These are phyloP conservation scores for Dinoponera quadriceps DNA, from an alignment of 1,140 invertebrate genomes.

Conservation along the genomic window DNA sequence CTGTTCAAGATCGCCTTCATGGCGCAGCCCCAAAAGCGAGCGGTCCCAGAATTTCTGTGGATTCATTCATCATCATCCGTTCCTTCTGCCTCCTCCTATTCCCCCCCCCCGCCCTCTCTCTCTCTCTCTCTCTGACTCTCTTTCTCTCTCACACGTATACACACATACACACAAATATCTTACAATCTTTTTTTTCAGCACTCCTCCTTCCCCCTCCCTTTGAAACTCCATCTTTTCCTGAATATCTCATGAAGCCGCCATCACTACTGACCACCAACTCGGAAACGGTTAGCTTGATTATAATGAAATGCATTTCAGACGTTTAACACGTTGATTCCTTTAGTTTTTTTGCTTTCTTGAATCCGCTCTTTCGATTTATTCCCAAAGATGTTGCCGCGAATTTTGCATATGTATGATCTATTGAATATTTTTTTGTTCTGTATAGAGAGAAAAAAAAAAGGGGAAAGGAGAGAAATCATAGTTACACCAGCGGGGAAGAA, in stretches of 20 bases:
- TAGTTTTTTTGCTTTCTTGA: not conserved
- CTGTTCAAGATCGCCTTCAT: constrained; percentile 68
- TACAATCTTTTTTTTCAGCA: constrained; percentile 68
- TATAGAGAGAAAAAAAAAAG: not conserved
- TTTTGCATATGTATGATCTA: not conserved
- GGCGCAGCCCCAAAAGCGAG: constrained; percentile 77
- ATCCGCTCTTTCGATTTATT: not conserved
- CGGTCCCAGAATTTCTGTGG: constrained; percentile 78
- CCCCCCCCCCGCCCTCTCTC: constrained; percentile 51
- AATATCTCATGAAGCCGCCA: constrained; percentile 79
- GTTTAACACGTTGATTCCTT: constrained; percentile 54
- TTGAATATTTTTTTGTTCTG: not conserved
- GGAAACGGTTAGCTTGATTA: constrained; percentile 45
- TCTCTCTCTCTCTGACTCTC: constrained; percentile 25
- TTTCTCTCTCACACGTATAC: constrained; percentile 37
- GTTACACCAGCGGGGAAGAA: too few relatives aligned
- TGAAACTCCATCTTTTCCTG: constrained; percentile 73
- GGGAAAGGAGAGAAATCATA: too few relatives aligned
- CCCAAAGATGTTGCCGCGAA: not conserved
- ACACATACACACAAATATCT: constrained; percentile 14
- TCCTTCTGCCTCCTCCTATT: constrained; percentile 72
- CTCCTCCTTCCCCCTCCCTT: constrained; percentile 67
- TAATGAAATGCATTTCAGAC: constrained; percentile 69
- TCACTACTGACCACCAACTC: constrained; percentile 72
- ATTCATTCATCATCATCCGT: constrained; percentile 82